These are phyloP conservation scores for Myotis brandtii DNA, from an alignment of 2,113 vertebrate species.

Conservation along the genomic window DNA sequence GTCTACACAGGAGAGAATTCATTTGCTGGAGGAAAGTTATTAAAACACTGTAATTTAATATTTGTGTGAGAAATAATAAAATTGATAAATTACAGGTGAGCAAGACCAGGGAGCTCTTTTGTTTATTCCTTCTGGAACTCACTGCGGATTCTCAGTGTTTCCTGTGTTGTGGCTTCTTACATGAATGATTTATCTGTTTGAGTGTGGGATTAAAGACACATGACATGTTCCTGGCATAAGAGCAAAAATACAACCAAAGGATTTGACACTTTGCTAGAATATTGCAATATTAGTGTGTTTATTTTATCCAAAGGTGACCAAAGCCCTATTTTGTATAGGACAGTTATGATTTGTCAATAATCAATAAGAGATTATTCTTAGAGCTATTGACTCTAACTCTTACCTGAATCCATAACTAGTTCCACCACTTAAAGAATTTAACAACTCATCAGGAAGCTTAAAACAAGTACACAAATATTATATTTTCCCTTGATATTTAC, in stretches of 20 bases:
- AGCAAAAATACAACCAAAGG: constrained; percentile 24
- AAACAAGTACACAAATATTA: not conserved
- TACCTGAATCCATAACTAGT: not conserved
- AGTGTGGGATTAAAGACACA: constrained; percentile 32
- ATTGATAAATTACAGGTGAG: constrained; percentile 75
- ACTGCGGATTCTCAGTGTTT: constrained; percentile 5
- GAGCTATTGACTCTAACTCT: not conserved
- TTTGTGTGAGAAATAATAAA: constrained; percentile 74
- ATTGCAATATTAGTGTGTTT: not conserved
- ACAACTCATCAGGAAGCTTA: not conserved
- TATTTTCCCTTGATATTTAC: constrained; percentile 47
- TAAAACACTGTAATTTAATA: constrained; percentile 76
- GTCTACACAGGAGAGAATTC: constrained; percentile 63
- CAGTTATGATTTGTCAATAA: not conserved
- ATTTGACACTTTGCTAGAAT: not conserved
- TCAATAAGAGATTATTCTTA: constrained; percentile 4
- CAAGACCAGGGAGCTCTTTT: constrained; percentile 1
- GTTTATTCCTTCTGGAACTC: constrained; percentile 30
- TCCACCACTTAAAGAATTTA: not conserved
- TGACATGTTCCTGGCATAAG: not conserved
- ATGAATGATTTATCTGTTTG: constrained; percentile 57
- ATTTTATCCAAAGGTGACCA: not conserved
- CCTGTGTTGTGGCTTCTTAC: constrained; percentile 25
- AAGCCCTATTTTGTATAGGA: not conserved
- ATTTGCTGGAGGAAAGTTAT: constrained; percentile 74